Percentiles rank a stretch among this genome's conserved stretches.
Evolutionary conservation across 2,113 vertebrate genomes (phyloP).

Genomic region (Mesitornis unicolor): DNA sequence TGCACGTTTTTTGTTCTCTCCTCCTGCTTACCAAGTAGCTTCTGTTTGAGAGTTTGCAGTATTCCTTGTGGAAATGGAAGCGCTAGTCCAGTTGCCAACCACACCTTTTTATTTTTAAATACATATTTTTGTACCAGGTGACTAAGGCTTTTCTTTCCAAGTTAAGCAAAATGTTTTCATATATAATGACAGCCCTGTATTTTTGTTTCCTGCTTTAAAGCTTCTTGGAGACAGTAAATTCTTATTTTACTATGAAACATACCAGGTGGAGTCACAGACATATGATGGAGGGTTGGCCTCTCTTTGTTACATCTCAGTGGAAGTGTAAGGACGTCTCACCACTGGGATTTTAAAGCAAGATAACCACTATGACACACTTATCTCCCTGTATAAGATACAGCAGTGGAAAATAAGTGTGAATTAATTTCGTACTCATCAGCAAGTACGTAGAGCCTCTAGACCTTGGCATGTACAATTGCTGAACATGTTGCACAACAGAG

Average conservation of each 20-base stretch:
- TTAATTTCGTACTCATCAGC: conserved; percentile 7
- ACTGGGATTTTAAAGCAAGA: not conserved
- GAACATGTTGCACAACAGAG: not conserved
- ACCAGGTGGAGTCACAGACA: not conserved
- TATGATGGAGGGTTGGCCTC: not conserved
- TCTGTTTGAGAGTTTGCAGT: not conserved
- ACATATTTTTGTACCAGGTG: not conserved
- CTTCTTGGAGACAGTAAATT: not conserved
- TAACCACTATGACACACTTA: not conserved
- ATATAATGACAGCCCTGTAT: not conserved
- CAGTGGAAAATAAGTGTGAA: not conserved
- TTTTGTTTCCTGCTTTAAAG: not conserved
- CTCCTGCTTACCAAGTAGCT: conserved; percentile 21
- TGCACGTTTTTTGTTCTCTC: not conserved
- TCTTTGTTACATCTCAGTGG: not conserved
- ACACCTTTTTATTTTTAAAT: not conserved
- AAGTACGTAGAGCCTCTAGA: not conserved
- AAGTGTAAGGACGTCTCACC: not conserved
- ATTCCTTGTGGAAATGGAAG: not conserved
- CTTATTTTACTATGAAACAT: not conserved
- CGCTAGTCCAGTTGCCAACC: not conserved
- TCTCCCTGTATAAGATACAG: not conserved
- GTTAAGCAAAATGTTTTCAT: not conserved
- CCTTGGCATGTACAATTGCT: not conserved
- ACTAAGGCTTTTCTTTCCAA: conserved; percentile 5